Evolutionary conservation across 2,113 vertebrate genomes (phyloP), one percentile per base, ranked within the genome.

Genomic region (Pavo muticus): DNA sequence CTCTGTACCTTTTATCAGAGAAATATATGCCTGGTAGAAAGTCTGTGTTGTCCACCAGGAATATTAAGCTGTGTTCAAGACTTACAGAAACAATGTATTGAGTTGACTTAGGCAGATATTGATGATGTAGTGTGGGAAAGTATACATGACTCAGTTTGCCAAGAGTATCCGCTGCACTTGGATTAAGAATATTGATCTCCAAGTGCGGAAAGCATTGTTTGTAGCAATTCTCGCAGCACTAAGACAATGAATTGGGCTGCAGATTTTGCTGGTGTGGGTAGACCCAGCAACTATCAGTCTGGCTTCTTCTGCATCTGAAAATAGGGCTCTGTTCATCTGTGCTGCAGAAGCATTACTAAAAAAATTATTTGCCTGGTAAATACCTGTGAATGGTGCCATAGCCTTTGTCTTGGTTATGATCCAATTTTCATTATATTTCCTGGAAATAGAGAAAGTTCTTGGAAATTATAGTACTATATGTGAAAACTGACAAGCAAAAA

Each of bases 401-500:
- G 37, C 24, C 87, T 87, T 92, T 92, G 12, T 89, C n/a, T 85
- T 88, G n/a, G 12, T 70, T 85, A 25, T 44, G 54, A 63, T 82
- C 84, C 40, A n/a, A 10, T 80, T 94, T 92, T 94, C 4, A 1
- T 39, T 84, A 3, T 39, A 54, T 76, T 90, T 85, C 4, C 16
- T 27, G 19, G 35, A 24, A 92, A 83, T 25, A 77, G 44, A 76
- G n/a, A 65, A 59, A 10, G 40, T 79, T 50, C 76, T 68, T 61
- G 71, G 73, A 87, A 82, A 87, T 91, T 21, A 1, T 25, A 54
- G 70, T 12, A 29, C 23, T n/a, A 39, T 70, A 87, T 85, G 12
- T 24, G 12, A 54, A 79, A 95, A 61, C 40, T 78, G 61, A 50
- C 7, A 84, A 88, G 30, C 32, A 57, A 14, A 45, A 10, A 59